Conservation (phyloP, 2,113 vertebrate genomes). For the Rhinichthys klamathensis region DNA sequence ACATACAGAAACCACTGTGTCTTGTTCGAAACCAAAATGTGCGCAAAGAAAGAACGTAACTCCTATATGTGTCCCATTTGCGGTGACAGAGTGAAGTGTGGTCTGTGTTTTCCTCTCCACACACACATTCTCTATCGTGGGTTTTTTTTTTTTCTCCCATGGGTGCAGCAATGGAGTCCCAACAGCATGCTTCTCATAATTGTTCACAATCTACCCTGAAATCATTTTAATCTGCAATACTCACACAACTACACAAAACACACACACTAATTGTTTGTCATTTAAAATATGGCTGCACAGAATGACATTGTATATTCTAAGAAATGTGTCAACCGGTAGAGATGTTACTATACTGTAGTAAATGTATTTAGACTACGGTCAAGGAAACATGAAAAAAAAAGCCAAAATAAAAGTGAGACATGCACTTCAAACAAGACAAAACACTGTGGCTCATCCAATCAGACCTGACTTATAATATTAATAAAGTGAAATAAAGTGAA, state of each 20-base stretch:
- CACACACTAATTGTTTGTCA: not conserved
- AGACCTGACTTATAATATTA: not conserved
- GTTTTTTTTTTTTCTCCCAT: conserved; percentile 23
- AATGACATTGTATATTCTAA: not conserved
- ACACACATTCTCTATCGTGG: conserved; percentile 33
- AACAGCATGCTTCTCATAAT: conserved; percentile 56
- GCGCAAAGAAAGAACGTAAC: not conserved
- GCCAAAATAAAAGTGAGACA: not conserved
- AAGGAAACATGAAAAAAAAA: not conserved
- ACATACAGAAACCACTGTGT: conserved; percentile 8
- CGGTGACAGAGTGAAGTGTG: not conserved
- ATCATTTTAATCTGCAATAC: conserved; percentile 61
- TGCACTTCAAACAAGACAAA: not conserved
- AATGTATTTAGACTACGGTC: not conserved
- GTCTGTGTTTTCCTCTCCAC: not conserved
- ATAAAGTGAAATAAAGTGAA: not conserved
- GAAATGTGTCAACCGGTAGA: not conserved
- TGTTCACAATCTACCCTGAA: conserved; percentile 68
- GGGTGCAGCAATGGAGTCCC: conserved; percentile 55
- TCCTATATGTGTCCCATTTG: conserved; percentile 11
- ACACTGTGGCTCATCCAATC: not conserved
- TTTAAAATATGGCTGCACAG: not conserved
- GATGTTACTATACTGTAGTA: not conserved
- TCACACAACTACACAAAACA: conserved; percentile 43
- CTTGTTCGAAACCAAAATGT: conserved; percentile 12